Evolutionary conservation across 1,140 invertebrate genomes (phyloP).

Genomic region (Asbolus verrucosus): DNA sequence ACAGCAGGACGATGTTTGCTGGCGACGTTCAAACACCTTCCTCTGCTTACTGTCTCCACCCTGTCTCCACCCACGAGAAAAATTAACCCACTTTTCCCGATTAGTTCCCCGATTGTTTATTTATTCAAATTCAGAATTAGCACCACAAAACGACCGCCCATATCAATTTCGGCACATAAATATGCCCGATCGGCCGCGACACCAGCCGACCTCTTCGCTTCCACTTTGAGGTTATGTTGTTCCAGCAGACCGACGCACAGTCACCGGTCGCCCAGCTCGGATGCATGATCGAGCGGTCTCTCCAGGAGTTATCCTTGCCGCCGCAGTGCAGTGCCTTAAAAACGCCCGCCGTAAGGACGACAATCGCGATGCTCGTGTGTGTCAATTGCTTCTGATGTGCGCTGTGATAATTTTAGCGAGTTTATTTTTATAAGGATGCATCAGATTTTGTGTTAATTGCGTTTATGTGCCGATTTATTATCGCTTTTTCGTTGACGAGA

Average conservation of each 20-base stretch:
- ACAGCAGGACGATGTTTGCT: too few relatives aligned
- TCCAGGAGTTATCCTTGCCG: slow-evolving; percentile 33
- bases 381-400: slow-evolving; percentile 35
- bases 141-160: neutral
- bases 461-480: slow-evolving; percentile 8
- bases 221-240: slow-evolving; percentile 42
- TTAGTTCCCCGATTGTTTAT: neutral
- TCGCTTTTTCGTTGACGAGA: neutral
- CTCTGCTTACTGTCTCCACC: too few relatives aligned
- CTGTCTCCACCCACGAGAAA: too few relatives aligned
- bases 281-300: slow-evolving; percentile 36
- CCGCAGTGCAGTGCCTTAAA: slow-evolving; percentile 25
- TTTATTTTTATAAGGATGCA: slow-evolving; percentile 54
- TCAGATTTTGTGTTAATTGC: slow-evolving; percentile 32
- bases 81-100: too few relatives aligned
- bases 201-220: slow-evolving; percentile 40
- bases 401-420: slow-evolving; percentile 53
- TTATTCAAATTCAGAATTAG: neutral
- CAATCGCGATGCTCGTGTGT: slow-evolving; percentile 10
- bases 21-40: too few relatives aligned
- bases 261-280: slow-evolving; percentile 24
- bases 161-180: neutral
- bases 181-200: slow-evolving; percentile 24
- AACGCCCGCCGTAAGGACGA: neutral
- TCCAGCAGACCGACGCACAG: slow-evolving; percentile 26